Percentiles rank a stretch among this genome's conserved stretches.
Evolutionary conservation across 1,140 invertebrate genomes (phyloP).

Genomic region (Cyclina sinensis): DNA sequence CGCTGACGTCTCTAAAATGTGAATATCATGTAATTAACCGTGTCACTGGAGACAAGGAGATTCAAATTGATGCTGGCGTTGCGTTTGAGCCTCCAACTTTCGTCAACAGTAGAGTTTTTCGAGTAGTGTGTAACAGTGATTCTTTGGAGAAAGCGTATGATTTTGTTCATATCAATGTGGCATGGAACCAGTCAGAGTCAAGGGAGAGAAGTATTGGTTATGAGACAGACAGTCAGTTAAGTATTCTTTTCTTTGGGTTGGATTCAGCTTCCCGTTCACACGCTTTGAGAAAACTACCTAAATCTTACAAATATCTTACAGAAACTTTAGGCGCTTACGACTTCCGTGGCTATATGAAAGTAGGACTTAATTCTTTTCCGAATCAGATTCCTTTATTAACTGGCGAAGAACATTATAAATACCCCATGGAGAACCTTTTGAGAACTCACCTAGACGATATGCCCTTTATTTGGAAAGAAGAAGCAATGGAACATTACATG

Average conservation of each 20-base stretch:
- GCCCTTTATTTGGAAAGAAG: slow-evolving; percentile 79
- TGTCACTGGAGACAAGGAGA: slow-evolving; percentile 6
- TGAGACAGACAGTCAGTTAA: slow-evolving; percentile 40
- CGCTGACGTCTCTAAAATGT: slow-evolving; percentile 47
- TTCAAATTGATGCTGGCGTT: background rate
- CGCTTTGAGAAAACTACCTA: slow-evolving; percentile 67
- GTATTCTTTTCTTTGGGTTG: slow-evolving; percentile 64
- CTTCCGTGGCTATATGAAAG: slow-evolving; percentile 93
- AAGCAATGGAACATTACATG: slow-evolving; percentile 90
- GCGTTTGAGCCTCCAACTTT: slow-evolving; percentile 45
- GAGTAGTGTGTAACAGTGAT: background rate
- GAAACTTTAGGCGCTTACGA: slow-evolving; percentile 89
- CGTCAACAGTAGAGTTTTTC: slow-evolving; percentile 30
- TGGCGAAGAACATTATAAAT: slow-evolving; percentile 85
- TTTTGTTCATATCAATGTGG: slow-evolving; percentile 45
- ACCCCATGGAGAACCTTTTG: background rate
- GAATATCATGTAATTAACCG: slow-evolving; percentile 14
- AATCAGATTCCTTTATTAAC: slow-evolving; percentile 92
- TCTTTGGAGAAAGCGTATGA: slow-evolving; percentile 23
- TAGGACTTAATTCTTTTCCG: slow-evolving; percentile 94
- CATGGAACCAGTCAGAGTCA: background rate
- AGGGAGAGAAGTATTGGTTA: background rate
- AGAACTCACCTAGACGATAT: slow-evolving; percentile 53
- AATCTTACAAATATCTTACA: slow-evolving; percentile 67
- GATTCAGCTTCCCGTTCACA: slow-evolving; percentile 71